Conservation (phyloP, 2,888 invertebrate genomes). For the Amorpha juglandis region DNA sequence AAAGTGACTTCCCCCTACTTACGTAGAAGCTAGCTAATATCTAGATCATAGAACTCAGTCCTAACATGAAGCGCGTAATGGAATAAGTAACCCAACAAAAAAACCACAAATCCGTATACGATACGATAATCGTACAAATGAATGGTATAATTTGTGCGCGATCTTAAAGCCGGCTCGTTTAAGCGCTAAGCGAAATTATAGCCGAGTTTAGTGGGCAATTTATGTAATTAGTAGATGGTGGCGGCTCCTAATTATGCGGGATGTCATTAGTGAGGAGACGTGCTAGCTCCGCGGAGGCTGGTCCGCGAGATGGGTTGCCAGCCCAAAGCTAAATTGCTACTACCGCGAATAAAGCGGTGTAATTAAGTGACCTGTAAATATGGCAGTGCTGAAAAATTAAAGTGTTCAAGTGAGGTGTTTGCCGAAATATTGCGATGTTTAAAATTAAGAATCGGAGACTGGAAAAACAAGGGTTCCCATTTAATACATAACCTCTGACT, state of each 20-base stretch:
- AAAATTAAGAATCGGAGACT: background rate
- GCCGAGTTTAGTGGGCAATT: constrained; percentile 80
- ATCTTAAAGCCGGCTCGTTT: constrained; percentile 51
- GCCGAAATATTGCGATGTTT: background rate
- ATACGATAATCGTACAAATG: constrained; percentile 25
- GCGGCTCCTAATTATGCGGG: constrained; percentile 79
- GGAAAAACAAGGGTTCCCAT: too few species aligned
- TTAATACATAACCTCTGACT: too few species aligned
- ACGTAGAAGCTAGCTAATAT: background rate
- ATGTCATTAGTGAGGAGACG: constrained; percentile 78
- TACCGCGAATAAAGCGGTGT: background rate
- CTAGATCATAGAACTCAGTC: background rate
- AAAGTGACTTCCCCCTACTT: too few species aligned
- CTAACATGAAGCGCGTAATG: background rate
- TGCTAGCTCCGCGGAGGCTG: constrained; percentile 61
- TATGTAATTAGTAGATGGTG: constrained; percentile 81
- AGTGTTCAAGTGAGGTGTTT: background rate
- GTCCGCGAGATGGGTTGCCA: constrained; percentile 45
- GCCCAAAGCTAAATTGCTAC: constrained; percentile 22
- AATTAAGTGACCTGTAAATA: constrained; percentile 15
- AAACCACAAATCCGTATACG: constrained; percentile 13
- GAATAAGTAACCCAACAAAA: constrained; percentile 13
- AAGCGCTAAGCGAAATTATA: constrained; percentile 69
- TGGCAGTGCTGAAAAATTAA: constrained; percentile 8
- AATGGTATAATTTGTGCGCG: constrained; percentile 43